A percentile compares a stretch with the other conserved stretches of the same genome.
Conservation (phyloP, 2,888 invertebrate genomes). For the Conops quadrifasciatus region DNA sequence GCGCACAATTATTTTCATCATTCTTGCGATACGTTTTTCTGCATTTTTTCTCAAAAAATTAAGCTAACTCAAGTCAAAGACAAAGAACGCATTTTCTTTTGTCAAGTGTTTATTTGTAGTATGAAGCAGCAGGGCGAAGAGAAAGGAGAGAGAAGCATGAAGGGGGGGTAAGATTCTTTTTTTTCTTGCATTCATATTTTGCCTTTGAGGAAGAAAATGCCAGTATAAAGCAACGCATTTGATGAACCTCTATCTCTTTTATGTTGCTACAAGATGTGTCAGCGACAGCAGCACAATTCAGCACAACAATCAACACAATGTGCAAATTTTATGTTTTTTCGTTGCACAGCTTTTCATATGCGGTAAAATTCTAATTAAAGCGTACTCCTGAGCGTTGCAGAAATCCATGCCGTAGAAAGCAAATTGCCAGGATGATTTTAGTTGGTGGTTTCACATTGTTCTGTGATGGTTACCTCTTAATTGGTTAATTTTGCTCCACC, state of each 20-base stretch:
- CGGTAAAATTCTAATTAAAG: no score
- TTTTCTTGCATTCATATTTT: neutral
- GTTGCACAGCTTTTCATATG: neutral
- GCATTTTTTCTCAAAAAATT: neutral
- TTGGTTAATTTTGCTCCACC: no score
- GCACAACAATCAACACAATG: neutral
- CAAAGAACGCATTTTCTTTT: no score
- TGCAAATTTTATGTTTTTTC: conserved; percentile 1
- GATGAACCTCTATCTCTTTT: neutral
- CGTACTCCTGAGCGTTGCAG: no score
- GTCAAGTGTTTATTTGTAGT: no score
- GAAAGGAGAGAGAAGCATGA: neutral
- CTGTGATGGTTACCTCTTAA: no score
- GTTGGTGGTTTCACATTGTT: no score
- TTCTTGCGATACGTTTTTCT: neutral
- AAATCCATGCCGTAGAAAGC: no score
- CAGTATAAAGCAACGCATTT: neutral
- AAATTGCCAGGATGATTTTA: no score
- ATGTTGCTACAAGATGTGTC: conserved; percentile 14
- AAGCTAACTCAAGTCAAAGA: no score
- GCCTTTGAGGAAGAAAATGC: conserved; percentile 22
- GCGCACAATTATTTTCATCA: no score
- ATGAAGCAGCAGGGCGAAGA: no score
- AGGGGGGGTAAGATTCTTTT: neutral
- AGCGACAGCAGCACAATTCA: neutral